phyloP scores from a whole-genome alignment of 1,140 invertebrate genomes.

The Microplitis mediator region DNA sequence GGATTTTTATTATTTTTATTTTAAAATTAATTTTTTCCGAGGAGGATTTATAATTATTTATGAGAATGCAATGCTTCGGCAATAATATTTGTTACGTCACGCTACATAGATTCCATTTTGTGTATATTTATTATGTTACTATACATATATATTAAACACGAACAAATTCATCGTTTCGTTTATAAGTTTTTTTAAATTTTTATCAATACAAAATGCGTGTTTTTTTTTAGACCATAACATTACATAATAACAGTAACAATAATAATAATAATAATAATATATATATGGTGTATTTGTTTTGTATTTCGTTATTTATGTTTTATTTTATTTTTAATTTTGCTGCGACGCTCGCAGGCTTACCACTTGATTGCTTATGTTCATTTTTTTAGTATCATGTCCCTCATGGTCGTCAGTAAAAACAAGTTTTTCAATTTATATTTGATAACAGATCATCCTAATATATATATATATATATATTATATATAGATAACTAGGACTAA shows the following conservation, averaged over 20 bases:
- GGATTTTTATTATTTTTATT: too few relatives aligned
- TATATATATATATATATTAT: too few relatives aligned
- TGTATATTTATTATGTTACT: slow-evolving; percentile 24
- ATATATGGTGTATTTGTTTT: slow-evolving; percentile 20
- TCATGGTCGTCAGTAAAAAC: slow-evolving; percentile 34
- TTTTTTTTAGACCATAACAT: too few relatives aligned
- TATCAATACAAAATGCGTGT: too few relatives aligned
- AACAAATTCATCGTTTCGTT: neutral
- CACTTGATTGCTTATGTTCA: slow-evolving; percentile 56
- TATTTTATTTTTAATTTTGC: slow-evolving; percentile 48
- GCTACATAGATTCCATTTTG: slow-evolving; percentile 16
- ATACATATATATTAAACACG: slow-evolving; percentile 12
- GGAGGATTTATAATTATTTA: too few relatives aligned
- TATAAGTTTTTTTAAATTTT: neutral
- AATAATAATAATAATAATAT: too few relatives aligned
- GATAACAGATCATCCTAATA: too few relatives aligned
- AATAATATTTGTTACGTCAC: neutral
- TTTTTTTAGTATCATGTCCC: slow-evolving; percentile 43
- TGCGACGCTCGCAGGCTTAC: slow-evolving; percentile 60
- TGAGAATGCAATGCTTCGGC: too few relatives aligned
- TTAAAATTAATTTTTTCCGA: too few relatives aligned
- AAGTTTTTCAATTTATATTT: neutral
- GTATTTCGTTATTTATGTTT: slow-evolving; percentile 25
- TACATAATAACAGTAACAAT: too few relatives aligned
- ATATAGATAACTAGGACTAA: neutral